phyloP scores from a whole-genome alignment of 92 coral and sea anemone genomes.

The Nematostella vectensis region DNA sequence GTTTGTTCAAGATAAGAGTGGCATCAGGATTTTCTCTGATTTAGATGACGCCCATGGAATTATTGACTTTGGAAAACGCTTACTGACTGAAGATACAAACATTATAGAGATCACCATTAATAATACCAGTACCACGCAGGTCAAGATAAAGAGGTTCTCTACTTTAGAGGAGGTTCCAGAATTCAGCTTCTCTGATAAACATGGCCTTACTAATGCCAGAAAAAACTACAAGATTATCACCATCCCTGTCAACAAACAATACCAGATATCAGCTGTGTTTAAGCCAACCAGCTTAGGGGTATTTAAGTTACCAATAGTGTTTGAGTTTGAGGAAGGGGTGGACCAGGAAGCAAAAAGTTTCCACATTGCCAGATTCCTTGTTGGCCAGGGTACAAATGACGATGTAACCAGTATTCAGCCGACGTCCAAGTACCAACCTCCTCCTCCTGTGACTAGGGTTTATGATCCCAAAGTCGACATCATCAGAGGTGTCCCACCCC shows the following conservation, averaged over 20 bases:
- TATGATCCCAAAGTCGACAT: conserved; percentile 59
- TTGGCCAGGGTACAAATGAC: conserved; percentile 51
- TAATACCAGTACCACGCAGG: conserved; percentile 24
- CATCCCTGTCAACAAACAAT: conserved; percentile 34
- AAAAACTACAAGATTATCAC: conserved; percentile 25
- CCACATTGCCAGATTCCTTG: conserved; percentile 62
- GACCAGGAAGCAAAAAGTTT: conserved; percentile 14
- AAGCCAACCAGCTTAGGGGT: conserved; percentile 46
- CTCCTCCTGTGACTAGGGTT: conserved; percentile 59
- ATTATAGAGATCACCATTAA: conserved; percentile 38
- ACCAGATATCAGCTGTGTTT: conserved; percentile 38
- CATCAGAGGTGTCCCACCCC: conserved; percentile 60
- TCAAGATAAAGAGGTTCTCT: conserved; percentile 48
- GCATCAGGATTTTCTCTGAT: conserved; percentile 41
- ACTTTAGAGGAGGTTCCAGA: conserved; percentile 42
- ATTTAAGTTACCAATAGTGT: conserved; percentile 48
- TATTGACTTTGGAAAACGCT: conserved; percentile 49
- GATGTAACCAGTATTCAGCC: conserved; percentile 58
- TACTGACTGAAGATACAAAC: conserved; percentile 44
- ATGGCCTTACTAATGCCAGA: conserved; percentile 24
- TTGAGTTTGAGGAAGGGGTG: conserved; percentile 56
- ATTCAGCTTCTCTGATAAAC: conserved; percentile 41
- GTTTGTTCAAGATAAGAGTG: conserved; percentile 38
- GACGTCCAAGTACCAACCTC: conserved; percentile 45
- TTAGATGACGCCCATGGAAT: conserved; percentile 43